Evolutionary conservation across 2,113 vertebrate species (phyloP).

Genomic region (Illadopsis cleaveri): DNA sequence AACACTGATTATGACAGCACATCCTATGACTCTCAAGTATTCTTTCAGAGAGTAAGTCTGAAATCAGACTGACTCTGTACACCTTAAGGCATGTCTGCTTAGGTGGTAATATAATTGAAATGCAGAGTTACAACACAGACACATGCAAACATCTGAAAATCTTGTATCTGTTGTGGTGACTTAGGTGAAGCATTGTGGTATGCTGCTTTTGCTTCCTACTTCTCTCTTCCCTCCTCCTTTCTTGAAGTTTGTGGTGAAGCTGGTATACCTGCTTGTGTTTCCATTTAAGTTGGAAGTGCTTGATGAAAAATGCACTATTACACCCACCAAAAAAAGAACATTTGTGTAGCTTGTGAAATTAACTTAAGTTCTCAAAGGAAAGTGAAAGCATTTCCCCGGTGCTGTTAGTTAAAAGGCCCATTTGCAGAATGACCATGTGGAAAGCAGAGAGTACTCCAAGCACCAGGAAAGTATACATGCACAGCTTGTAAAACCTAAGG

Average conservation of each 20-base stretch:
- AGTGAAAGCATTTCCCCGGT: neutral
- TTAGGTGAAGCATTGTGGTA: neutral
- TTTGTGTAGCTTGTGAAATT: neutral
- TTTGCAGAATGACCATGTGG: fast-evolving
- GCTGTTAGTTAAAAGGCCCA: neutral
- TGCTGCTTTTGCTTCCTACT: neutral
- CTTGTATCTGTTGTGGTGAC: neutral
- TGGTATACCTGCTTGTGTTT: neutral
- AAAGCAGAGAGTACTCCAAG: neutral
- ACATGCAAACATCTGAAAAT: neutral
- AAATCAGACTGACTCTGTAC: fast-evolving
- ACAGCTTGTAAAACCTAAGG: neutral
- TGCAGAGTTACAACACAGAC: neutral
- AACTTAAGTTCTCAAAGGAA: neutral
- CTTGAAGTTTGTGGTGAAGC: neutral
- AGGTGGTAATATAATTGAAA: neutral
- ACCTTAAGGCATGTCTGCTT: neutral
- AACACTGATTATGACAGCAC: fast-evolving
- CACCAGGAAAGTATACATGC: neutral
- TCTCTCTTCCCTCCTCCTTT: fast-evolving
- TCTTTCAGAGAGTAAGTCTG: neutral
- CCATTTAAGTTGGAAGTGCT: neutral
- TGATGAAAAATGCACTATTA: neutral
- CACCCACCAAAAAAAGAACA: neutral
- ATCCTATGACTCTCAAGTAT: fast-evolving